These are phyloP conservation scores for Zelostemma sp. DNA, from an alignment of 1,140 invertebrate genomes.

Conservation along the genomic window DNA sequence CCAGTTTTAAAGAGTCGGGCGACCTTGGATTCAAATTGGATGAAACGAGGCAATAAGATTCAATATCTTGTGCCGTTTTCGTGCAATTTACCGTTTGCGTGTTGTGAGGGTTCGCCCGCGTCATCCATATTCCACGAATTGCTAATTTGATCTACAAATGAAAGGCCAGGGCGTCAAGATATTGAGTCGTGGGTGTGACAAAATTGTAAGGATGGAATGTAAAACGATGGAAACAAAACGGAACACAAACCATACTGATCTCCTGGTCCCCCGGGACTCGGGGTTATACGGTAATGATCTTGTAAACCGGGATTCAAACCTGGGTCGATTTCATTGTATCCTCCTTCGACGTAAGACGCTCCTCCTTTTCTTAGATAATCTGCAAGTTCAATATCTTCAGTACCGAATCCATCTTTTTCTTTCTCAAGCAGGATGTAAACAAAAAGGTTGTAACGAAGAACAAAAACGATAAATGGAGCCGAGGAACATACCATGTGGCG, in stretches of 20 bases:
- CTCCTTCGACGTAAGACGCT: conserved; percentile 71
- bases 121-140: conserved; percentile 67
- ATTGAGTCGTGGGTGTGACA: conserved; percentile 3
- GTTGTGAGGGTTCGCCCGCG: conserved; percentile 63
- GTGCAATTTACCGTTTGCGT: conserved; percentile 55
- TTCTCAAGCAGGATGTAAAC: too few relatives aligned
- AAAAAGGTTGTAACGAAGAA: conserved; percentile 20
- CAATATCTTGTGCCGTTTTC: conserved; percentile 8
- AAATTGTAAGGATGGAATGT: too few relatives aligned
- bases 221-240: conserved; percentile 13
- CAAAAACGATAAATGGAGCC: conserved; percentile 25
- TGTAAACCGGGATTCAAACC: conserved; percentile 74
- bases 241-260: conserved; percentile 74
- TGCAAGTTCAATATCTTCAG: conserved; percentile 40
- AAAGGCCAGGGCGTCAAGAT: conserved; percentile 18
- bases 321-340: conserved; percentile 77
- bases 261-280: conserved; percentile 76
- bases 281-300: conserved; percentile 80
- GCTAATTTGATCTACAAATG: conserved; percentile 63
- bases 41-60: neutral
- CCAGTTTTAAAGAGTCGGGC: too few relatives aligned
- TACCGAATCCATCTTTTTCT: too few relatives aligned
- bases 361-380: conserved; percentile 72
- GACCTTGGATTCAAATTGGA: too few relatives aligned
- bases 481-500: conserved; percentile 60